Base-by-base conservation (phyloP, 2,888 invertebrate species). In the Synanthedon tipuliformis region DNA sequence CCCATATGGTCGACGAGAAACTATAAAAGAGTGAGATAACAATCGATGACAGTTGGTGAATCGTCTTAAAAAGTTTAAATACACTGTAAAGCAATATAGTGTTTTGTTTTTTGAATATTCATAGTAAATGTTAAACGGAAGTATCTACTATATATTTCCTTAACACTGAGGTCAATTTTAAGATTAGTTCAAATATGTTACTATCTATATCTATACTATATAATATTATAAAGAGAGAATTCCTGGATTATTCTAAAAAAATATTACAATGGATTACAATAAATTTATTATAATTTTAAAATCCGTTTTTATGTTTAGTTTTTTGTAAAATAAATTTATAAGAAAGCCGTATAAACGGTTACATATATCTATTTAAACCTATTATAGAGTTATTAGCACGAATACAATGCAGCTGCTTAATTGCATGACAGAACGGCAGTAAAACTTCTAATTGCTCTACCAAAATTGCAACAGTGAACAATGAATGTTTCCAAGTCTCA, bases 1-100 rank as follows among this genome's bases (percentile, higher is more conserved):
- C 69, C 80, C 81, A 81, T 79, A 78, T 80, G 81, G 76, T 61
- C 53, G 54, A 56, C 61, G 65, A 59, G 64, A 64, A 70, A 67
- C 69, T 62, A 72, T 75, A 71, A 75, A 68, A 65, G 54, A 58
- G n/a, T 34, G 34, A 57, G 73, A 78, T 76, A 74, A 70, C 63
- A 55, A 72, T 75, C 75, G 63, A 63, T 67, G 71, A 70, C 80
- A 78, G 78, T 75, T 79, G 78, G 74, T 61, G 54, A 55, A 57
- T 58, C 56, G 60, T 60, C 59, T 64, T 68, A 65, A 69, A 68
- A 13, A 45, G 13, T 13, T 23, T 45, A 45, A 45, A 13, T 8
- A 45, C 15, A 45, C 3, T 45, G 5, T 45, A 13, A 45, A 45
- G 15, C 11, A 45, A n/a, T n/a, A n/a, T n/a, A 13, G 13, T 12